These are phyloP conservation scores for Hesperophylax magnus DNA, from an alignment of 1,140 invertebrate genomes.

Conservation along the genomic window DNA sequence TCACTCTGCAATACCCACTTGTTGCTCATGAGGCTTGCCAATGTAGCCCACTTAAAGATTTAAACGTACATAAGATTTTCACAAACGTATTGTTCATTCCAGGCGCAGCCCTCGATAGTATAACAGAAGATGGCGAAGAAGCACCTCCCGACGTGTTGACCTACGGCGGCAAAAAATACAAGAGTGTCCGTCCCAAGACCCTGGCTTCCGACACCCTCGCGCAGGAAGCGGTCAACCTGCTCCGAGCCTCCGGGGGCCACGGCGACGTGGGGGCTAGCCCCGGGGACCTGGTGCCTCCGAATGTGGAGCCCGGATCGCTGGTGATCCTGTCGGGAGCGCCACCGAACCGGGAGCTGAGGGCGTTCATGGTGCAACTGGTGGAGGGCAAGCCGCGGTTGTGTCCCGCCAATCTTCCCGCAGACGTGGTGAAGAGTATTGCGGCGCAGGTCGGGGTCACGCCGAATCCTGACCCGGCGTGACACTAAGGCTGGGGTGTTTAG, in stretches of 20 bases:
- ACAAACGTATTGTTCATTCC: background rate
- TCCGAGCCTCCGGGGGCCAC: background rate
- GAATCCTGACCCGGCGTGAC: background rate
- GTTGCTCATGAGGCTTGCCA: too few species aligned
- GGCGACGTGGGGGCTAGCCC: background rate
- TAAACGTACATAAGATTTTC: too few species aligned
- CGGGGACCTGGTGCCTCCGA: constrained; percentile 12
- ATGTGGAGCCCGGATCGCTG: constrained; percentile 60
- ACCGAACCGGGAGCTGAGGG: constrained; percentile 59
- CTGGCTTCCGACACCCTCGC: constrained; percentile 18
- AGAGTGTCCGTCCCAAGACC: background rate
- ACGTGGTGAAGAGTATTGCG: constrained; percentile 40
- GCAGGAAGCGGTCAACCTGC: background rate
- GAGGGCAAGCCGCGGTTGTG: constrained; percentile 38
- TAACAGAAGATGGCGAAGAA: background rate
- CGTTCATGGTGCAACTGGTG: constrained; percentile 54
- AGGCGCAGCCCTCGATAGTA: background rate
- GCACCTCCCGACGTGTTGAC: background rate
- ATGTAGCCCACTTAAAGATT: too few species aligned
- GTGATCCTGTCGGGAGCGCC: constrained; percentile 57
- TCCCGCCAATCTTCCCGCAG: constrained; percentile 21
- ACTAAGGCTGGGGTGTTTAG: background rate
- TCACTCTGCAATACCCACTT: too few species aligned
- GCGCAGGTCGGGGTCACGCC: constrained; percentile 1
- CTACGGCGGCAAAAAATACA: background rate